Evolutionary conservation across 2,113 vertebrate genomes (phyloP).

Genomic region (Scalopus aquaticus): DNA sequence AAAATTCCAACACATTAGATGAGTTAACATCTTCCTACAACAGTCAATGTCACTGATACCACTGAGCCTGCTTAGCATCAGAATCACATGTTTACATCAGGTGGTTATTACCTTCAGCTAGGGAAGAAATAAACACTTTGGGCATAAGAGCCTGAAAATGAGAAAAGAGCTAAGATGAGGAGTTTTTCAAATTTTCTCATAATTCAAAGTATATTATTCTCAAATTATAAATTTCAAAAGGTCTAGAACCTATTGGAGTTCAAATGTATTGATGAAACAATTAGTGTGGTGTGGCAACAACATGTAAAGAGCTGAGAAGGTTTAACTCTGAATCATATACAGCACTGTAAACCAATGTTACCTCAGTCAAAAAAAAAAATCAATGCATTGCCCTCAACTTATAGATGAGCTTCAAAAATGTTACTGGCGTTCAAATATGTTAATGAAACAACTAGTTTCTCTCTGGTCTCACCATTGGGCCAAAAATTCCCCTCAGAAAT

Average conservation of each 20-base stretch:
- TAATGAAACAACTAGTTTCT: not conserved
- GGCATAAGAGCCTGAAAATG: not conserved
- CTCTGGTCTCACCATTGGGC: not conserved
- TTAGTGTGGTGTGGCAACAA: not conserved
- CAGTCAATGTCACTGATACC: not conserved
- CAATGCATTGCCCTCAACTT: conserved; percentile 11
- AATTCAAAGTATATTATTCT: conserved; percentile 49
- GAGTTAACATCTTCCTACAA: not conserved
- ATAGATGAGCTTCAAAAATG: not conserved
- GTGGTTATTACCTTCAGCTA: not conserved
- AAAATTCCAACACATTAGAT: not conserved
- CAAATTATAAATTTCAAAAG: not conserved
- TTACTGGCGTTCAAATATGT: not conserved
- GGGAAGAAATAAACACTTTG: not conserved
- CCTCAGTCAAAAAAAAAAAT: not conserved
- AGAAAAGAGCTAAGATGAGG: conserved; percentile 13
- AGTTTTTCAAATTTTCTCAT: not conserved
- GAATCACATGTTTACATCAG: not conserved
- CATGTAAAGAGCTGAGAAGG: too few relatives aligned
- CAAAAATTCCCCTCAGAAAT: accelerated
- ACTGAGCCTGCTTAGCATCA: not conserved
- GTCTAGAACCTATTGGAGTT: not conserved
- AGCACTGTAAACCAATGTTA: too few relatives aligned
- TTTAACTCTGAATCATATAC: too few relatives aligned
- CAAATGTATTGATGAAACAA: not conserved